These are phyloP conservation scores for Slavum lentiscoides DNA, from an alignment of 2,888 invertebrate genomes.

Conservation along the genomic window DNA sequence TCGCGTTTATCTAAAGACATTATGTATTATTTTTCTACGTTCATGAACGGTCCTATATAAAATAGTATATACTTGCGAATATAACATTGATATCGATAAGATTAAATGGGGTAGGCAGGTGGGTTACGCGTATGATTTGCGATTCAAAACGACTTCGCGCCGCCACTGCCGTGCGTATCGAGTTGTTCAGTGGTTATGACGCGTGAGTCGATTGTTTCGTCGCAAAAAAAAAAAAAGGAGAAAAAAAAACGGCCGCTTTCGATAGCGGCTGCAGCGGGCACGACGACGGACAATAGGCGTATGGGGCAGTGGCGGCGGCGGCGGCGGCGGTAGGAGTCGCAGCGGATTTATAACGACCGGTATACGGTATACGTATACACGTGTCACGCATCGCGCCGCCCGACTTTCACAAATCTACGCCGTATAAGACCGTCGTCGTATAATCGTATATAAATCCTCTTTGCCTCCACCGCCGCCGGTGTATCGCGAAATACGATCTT, in stretches of 20 bases:
- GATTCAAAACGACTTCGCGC: too few species aligned
- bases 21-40: too few species aligned
- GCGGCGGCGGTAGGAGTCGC: too few species aligned
- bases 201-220: neutral
- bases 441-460: constrained; percentile 21
- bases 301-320: too few species aligned
- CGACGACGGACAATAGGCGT: neutral
- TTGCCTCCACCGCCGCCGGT: neutral
- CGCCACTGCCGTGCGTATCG: too few species aligned
- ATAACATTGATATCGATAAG: too few species aligned
- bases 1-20: too few species aligned
- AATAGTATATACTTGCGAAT: too few species aligned
- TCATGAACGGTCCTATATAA: too few species aligned
- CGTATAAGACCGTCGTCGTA: neutral
- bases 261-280: neutral
- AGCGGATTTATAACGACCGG: constrained; percentile 17
- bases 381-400: constrained; percentile 33
- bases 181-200: neutral
- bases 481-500: constrained; percentile 39
- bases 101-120: too few species aligned
- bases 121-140: too few species aligned
- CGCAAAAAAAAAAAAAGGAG: neutral
- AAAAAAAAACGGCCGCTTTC: neutral
- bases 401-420: constrained; percentile 38
- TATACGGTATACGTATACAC: too few species aligned